Conservation (phyloP, 2,888 invertebrate genomes). For the Cantharis lateralis region DNA sequence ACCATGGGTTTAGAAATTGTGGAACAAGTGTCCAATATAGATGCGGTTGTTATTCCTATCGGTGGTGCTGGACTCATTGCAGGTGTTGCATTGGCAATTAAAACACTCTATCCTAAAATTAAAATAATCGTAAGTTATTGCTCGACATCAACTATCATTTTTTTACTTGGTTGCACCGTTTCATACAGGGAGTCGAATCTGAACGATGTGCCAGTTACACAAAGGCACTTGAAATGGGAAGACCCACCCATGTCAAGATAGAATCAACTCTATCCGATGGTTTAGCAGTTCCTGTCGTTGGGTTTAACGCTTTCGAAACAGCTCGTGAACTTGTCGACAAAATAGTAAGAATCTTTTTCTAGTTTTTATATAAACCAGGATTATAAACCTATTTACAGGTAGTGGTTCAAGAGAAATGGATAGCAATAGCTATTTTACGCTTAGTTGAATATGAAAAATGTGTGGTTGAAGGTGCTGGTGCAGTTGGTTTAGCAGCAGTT, state of each 20-base stretch:
- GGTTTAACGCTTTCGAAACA: conserved; percentile 69
- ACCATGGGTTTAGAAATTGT: conserved; percentile 91
- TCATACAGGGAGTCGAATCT: conserved; percentile 80
- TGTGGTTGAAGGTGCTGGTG: conserved; percentile 76
- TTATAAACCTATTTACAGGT: conserved; percentile 52
- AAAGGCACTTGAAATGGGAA: conserved; percentile 62
- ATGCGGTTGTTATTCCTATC: conserved; percentile 89
- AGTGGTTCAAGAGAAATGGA: conserved; percentile 67
- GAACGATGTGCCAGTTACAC: conserved; percentile 89
- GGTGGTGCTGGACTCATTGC: conserved; percentile 95
- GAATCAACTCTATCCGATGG: conserved; percentile 71
- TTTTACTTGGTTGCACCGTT: neutral
- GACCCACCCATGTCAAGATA: conserved; percentile 60
- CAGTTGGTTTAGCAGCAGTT: conserved; percentile 70
- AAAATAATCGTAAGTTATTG: conserved; percentile 80
- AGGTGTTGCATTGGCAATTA: conserved; percentile 87
- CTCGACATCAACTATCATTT: too few species aligned
- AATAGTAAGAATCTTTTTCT: too few species aligned
- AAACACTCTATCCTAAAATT: conserved; percentile 80
- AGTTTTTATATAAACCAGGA: too few species aligned
- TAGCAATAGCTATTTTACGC: conserved; percentile 66
- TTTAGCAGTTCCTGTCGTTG: conserved; percentile 70
- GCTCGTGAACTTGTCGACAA: conserved; percentile 66
- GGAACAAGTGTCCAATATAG: conserved; percentile 85
- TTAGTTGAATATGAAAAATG: conserved; percentile 70